phyloP scores from a whole-genome alignment of 2,888 invertebrate species.

The Drosophila cracens region DNA sequence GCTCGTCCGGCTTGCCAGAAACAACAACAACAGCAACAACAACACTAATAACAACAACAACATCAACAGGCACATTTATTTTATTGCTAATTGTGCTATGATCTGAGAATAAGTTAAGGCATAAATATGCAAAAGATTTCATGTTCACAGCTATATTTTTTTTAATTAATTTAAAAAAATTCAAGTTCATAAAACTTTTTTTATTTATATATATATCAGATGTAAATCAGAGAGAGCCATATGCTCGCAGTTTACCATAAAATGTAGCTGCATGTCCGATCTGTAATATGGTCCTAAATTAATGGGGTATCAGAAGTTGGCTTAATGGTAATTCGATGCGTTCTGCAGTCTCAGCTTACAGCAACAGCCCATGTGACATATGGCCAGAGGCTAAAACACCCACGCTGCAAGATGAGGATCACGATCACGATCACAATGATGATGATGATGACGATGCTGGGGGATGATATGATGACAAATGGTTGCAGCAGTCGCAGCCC shows the following conservation, averaged over 20 bases:
- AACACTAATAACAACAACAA: background rate
- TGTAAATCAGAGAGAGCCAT: background rate
- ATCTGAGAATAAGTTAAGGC: constrained; percentile 4
- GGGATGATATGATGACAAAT: constrained; percentile 37
- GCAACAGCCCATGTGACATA: constrained; percentile 57
- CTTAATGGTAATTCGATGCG: constrained; percentile 69
- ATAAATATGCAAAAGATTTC: constrained; percentile 2
- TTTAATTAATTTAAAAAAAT: background rate
- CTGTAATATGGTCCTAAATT: constrained; percentile 22
- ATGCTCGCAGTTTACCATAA: constrained; percentile 10
- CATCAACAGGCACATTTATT: constrained; percentile 17
- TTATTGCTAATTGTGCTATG: constrained; percentile 33
- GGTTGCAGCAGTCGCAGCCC: constrained; percentile 43
- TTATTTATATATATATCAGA: background rate
- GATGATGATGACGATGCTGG: constrained; percentile 14
- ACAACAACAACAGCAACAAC: constrained; percentile 12
- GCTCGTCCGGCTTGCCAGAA: constrained; percentile 69
- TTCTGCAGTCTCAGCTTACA: constrained; percentile 68
- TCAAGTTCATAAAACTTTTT: background rate
- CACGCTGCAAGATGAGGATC: constrained; percentile 24
- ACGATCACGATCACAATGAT: constrained; percentile 14
- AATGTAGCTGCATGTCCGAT: constrained; percentile 20
- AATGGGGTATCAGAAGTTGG: constrained; percentile 21
- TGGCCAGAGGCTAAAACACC: constrained; percentile 46
- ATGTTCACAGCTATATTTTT: background rate